Base-by-base conservation (phyloP, 2,888 invertebrate genomes). In the Suillia variegata region DNA sequence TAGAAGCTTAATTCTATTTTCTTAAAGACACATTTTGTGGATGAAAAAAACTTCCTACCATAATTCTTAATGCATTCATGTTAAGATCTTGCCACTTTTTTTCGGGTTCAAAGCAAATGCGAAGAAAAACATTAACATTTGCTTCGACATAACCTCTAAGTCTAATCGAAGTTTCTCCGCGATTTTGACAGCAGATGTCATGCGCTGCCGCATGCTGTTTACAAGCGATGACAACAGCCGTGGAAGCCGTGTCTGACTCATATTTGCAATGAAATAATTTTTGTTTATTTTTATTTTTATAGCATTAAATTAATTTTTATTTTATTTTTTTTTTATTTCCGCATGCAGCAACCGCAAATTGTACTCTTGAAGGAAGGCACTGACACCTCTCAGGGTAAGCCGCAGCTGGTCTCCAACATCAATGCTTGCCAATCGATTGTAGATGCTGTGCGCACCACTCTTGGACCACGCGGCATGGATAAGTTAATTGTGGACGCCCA, bases 391-490 rank as follows among this genome's bases (percentile, higher is more conserved):
- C 98, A 99, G 83, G 99, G 99, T 63, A 96, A 94, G 79, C 91
- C 94, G 0, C 98, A 99, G 83, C 86, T 98, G 61, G 88, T 98
- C 70, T 96, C 96, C 56, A 98, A 98, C 83, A 98, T 98, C 82
- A 98, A 94, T 87, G 98, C 98, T 20, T 98, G 98, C 80, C 94
- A 96, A 81, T 85, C 89, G 8, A 92, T 99, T 31, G 96, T 95
- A 1, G 98, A 99, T 85, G 93, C 97, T 38, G 96, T 87, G 1
- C 89, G 98, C 60, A 99, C 99, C 1, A 99, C 99, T 0, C 85
- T 99, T 45, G 99, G 99, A 48, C 99, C 99, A 5, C 88, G 99
- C 24, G 99, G 99, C 66, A 96, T 99, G 97, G 99, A 99, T 83
- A 99, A 99, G 82, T 85, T 99, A 54, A 96, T 99, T 62, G 97